Evolutionary conservation across 2,113 vertebrate species (phyloP).

Genomic region (Puntigrus tetrazona): DNA sequence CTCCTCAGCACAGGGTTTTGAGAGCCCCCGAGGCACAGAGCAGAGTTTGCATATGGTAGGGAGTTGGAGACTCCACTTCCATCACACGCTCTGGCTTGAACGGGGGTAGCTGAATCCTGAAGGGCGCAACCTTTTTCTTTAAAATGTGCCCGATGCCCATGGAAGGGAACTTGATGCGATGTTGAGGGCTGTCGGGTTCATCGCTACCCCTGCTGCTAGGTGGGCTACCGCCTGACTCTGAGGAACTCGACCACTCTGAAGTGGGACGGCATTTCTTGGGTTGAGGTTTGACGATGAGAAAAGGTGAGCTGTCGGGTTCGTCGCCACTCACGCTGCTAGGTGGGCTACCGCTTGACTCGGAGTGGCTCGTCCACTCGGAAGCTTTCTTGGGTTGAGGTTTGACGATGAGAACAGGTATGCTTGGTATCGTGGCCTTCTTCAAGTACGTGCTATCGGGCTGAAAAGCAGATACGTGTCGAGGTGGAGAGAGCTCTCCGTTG

Average conservation of each 20-base stretch:
- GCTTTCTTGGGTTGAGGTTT: constrained; percentile 75
- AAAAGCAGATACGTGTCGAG: constrained; percentile 77
- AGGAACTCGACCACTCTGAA: constrained; percentile 60
- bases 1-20: constrained; percentile 77
- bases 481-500: constrained; percentile 75
- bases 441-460: constrained; percentile 77
- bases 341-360: constrained; percentile 62
- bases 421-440: constrained; percentile 79
- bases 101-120: constrained; percentile 69
- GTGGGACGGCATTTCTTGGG: constrained; percentile 75
- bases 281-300: constrained; percentile 71
- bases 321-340: constrained; percentile 65
- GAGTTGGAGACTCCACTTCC: constrained; percentile 72
- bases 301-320: constrained; percentile 73
- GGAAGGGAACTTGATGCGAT: constrained; percentile 74
- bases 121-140: constrained; percentile 74
- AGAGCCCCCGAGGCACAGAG: constrained; percentile 76
- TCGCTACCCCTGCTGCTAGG: constrained; percentile 65
- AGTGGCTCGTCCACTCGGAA: constrained; percentile 60
- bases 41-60: constrained; percentile 79
- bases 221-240: constrained; percentile 62
- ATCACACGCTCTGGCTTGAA: constrained; percentile 71
- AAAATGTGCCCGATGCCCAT: constrained; percentile 79
- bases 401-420: constrained; percentile 70
- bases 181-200: constrained; percentile 63